A percentile compares a stretch with the other conserved stretches of the same genome.
Conservation (phyloP, 2,797 vertebrate species). For the Rhinichthys osculus region DNA sequence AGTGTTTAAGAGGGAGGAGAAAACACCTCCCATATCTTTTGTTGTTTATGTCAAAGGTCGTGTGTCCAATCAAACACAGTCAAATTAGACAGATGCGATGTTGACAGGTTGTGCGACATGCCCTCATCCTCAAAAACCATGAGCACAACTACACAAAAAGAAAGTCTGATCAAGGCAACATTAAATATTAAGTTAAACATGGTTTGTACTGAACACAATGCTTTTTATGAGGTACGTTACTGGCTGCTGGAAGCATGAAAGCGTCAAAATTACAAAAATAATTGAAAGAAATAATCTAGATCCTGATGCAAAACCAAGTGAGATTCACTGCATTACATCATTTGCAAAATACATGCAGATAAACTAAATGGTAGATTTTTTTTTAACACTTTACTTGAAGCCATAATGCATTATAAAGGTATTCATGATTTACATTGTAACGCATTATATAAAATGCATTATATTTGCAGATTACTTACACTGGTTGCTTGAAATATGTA, state of each 20-base stretch:
- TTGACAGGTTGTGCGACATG: neutral
- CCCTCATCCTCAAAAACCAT: neutral
- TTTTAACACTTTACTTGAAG: neutral
- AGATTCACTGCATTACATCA: neutral
- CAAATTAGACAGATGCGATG: neutral
- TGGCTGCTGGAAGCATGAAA: neutral
- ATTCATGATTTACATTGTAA: neutral
- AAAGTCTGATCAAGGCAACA: neutral
- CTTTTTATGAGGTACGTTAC: neutral
- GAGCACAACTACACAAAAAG: neutral
- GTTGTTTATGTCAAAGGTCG: constrained; percentile 14
- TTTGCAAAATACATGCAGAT: neutral
- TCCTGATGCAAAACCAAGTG: neutral
- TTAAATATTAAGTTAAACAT: neutral
- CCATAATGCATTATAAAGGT: neutral
- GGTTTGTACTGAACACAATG: neutral
- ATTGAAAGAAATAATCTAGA: neutral
- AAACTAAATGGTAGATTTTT: neutral
- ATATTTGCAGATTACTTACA: neutral
- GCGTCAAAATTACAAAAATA: neutral
- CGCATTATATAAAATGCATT: neutral
- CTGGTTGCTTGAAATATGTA: neutral
- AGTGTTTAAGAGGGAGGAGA: neutral
- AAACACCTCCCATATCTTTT: neutral
- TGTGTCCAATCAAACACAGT: neutral